Evolutionary conservation across 2,797 vertebrate species (phyloP).

Genomic region (Eulemur albifrons): DNA sequence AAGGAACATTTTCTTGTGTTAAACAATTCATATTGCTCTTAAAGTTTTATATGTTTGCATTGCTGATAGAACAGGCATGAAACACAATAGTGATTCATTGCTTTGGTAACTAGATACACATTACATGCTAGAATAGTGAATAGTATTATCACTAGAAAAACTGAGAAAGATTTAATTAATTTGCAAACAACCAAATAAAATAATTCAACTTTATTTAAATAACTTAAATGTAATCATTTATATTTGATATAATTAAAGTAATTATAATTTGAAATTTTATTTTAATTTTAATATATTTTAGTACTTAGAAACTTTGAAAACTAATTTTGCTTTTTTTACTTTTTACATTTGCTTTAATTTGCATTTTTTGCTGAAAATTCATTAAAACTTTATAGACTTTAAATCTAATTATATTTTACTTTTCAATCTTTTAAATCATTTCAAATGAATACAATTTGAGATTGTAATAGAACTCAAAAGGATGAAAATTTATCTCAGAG

Average conservation of each 20-base stretch:
- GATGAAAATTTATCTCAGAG: not conserved
- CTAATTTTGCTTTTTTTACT: not conserved
- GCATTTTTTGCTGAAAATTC: not conserved
- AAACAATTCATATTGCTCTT: not conserved
- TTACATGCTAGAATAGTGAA: not conserved
- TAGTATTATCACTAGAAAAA: not conserved
- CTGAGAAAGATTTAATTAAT: not conserved
- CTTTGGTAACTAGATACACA: not conserved
- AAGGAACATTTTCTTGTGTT: not conserved
- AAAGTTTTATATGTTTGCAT: not conserved
- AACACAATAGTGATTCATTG: not conserved
- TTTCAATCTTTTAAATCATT: not conserved
- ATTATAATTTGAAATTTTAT: not conserved
- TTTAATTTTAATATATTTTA: not conserved
- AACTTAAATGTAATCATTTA: not conserved
- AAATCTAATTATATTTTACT: not conserved
- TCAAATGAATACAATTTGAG: not conserved
- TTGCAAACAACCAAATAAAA: not conserved
- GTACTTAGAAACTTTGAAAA: not conserved
- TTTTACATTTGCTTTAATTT: not conserved
- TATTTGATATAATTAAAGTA: not conserved
- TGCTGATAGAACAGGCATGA: not conserved
- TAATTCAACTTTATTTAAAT: not conserved
- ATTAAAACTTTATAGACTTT: not conserved
- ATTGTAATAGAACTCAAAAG: not conserved